Evolutionary conservation across 2,113 vertebrate genomes (phyloP), one percentile per base, ranked within the genome.

Genomic region (Gopherus evgoodei): DNA sequence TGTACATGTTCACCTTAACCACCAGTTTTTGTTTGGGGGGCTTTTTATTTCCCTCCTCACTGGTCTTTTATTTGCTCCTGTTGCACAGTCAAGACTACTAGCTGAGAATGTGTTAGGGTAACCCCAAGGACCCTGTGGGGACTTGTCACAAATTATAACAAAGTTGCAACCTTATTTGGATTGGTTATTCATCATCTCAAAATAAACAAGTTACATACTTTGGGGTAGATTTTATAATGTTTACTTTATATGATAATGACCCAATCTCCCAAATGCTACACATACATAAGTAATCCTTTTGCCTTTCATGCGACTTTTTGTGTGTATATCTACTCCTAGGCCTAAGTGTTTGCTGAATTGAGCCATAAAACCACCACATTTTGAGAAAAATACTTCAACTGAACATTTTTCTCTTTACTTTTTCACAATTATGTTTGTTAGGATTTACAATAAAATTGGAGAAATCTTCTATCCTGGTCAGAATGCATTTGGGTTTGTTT

Each of bases 81-180:
- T 65, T 84, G 44, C 62, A 50, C 31, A 83, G 95, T 52, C 50
- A 3, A 52, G 88, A 19, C 49, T 50, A 85, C 27, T 1, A 0
- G 57, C 22, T 53, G 29, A 93, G 57, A 93, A 86, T 89, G 78
- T 54, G 82, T 38, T 59, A 65, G 65, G 44, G 78, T 87, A 90
- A 88, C 56, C 42, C 27, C 4, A 0, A 69, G 24, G 27, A 83
- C 90, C 95, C 90, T 12, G 22, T 87, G 90, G 83, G 90, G 88
- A 92, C 65, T 93, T 91, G 91, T 85, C 86, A 84, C 44, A 92
- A 72, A 88, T 80, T 78, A n/a, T 57, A 93, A 93, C 24, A 90
- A 93, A 95, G 86, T 79, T 6, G 6, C 85, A 91, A 93, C 42
- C 47, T 89, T 89, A 91, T 86, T 89, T 57, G 87, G 79, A 92